phyloP scores from a whole-genome alignment of 2,888 invertebrate genomes.

The Eupithecia tripunctaria region DNA sequence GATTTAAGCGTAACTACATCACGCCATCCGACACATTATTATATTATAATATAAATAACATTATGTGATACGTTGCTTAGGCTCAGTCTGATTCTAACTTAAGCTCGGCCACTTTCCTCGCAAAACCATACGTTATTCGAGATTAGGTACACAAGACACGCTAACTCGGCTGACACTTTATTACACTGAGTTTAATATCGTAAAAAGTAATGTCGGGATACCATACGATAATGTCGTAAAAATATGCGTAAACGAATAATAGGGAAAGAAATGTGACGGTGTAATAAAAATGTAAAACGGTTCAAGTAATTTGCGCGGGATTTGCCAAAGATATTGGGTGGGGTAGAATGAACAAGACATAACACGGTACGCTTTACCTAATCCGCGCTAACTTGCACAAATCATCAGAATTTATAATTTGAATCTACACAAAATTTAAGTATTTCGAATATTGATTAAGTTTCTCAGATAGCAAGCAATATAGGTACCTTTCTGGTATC shows the following conservation, averaged over 20 bases:
- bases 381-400: too few relatives aligned
- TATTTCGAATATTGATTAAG: too few relatives aligned
- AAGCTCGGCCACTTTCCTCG: not conserved
- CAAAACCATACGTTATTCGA: not conserved
- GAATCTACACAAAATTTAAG: too few relatives aligned
- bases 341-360: slow-evolving; percentile 3
- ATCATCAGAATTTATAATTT: too few relatives aligned
- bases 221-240: slow-evolving; percentile 41
- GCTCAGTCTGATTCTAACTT: too few relatives aligned
- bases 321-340: slow-evolving; percentile 21
- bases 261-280: slow-evolving; percentile 50
- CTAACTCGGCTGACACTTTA: slow-evolving; percentile 21
- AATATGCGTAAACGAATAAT: slow-evolving; percentile 42
- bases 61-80: too few relatives aligned
- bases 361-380: too few relatives aligned
- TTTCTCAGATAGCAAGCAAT: too few relatives aligned
- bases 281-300: slow-evolving; percentile 65
- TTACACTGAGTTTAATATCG: slow-evolving; percentile 41
- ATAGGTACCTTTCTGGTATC: too few relatives aligned
- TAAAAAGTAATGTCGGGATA: slow-evolving; percentile 38
- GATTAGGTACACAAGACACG: slow-evolving; percentile 25
- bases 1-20: too few relatives aligned
- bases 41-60: too few relatives aligned
- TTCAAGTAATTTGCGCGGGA: slow-evolving; percentile 51
- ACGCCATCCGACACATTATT: too few relatives aligned